These are phyloP conservation scores for Dryas iulia DNA, from an alignment of 1,140 invertebrate species.

Conservation along the genomic window DNA sequence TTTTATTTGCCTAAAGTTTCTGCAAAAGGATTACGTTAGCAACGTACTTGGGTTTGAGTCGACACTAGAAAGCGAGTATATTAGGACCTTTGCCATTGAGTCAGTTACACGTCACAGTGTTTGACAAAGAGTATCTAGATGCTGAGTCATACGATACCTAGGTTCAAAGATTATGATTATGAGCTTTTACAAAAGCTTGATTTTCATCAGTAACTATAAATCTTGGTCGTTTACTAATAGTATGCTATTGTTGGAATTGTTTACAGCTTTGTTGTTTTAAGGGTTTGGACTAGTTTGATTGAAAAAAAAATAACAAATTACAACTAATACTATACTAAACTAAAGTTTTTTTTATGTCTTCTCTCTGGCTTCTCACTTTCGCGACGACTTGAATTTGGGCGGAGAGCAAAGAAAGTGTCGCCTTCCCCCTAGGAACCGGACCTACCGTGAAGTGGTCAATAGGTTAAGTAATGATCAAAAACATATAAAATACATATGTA, in stretches of 20 bases:
- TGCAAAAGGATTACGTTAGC: conserved; percentile 23
- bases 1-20: too few species aligned
- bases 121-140: conserved; percentile 26
- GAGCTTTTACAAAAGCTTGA: background rate
- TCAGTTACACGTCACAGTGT: conserved; percentile 17
- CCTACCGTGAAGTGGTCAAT: too few species aligned
- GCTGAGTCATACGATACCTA: conserved; percentile 9
- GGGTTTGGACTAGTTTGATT: too few species aligned
- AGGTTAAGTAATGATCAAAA: too few species aligned
- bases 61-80: conserved; percentile 29
- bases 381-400: too few species aligned
- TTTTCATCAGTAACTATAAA: background rate
- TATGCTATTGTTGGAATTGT: background rate
- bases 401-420: too few species aligned
- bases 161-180: conserved; percentile 5
- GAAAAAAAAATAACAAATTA: too few species aligned
- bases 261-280: background rate
- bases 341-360: too few species aligned
- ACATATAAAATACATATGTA: too few species aligned
- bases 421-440: too few species aligned
- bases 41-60: background rate
- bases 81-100: conserved; percentile 31
- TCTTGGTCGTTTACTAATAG: background rate
- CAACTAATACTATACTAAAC: too few species aligned
- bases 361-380: too few species aligned